Evolutionary conservation across 2,888 invertebrate genomes (phyloP), one percentile per base, ranked within the genome.

Genomic region (Coleophora flavipennella): DNA sequence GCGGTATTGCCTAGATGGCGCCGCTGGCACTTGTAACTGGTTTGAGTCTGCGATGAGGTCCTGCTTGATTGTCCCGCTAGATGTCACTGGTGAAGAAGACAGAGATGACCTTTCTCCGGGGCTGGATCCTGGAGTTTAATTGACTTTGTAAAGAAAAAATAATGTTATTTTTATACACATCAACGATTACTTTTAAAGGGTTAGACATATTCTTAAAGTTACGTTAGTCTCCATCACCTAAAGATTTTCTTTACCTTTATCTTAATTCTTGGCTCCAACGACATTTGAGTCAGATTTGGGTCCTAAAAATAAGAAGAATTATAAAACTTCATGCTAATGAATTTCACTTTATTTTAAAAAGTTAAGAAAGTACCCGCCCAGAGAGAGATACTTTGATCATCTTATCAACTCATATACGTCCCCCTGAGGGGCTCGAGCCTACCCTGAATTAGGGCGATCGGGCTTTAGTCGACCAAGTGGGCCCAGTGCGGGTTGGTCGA

Each of bases 51-150:
- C 33, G 43, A 39, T 55, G 4, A 41, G 43, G 6, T 78, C 73
- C 50, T 67, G 72, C 47, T 75, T 81, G 43, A 69, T 67, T 2
- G 63, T 61, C 45, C 55, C 55, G 43, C 45, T 67, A 42, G 79
- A 75, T 51, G 64, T 10, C 29, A 29, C n/a, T 29, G 29, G 84
- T 25, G 85, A 84, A 26, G 79, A 59, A 42, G 79, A 67, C 3
- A 75, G 55, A 14, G 80, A 77, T 35, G 85, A 80, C 54, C 67
- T 67, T 29, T 84, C 85, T 31, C 74, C 77, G 25, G 81, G 78
- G 41, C 83, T 85, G 31, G 85, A 85, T 49, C 79, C 85, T 85
- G 65, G 53, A 68, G 49, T 58, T 55, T 51, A 59, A 59, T 54
- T 49, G 42, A 59, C 56, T 60, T 55, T 51, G 45, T 59, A 57